Evolutionary conservation across 1,140 invertebrate species (phyloP).

Genomic region (Leguminivora glycinivorella): DNA sequence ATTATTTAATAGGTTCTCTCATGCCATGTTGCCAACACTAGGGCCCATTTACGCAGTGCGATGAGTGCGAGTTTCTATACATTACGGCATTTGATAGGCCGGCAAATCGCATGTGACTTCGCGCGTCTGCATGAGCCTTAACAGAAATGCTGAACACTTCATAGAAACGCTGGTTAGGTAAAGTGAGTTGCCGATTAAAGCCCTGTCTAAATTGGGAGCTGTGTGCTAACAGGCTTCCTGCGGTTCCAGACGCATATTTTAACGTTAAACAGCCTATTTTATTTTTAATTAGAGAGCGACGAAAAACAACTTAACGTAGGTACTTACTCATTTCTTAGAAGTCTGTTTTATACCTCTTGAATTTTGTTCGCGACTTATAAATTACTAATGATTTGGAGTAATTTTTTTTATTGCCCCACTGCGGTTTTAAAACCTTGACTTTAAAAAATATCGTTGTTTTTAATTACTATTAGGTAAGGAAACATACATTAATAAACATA

Average conservation of each 20-base stretch:
- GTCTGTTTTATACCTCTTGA: neutral
- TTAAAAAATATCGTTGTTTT: neutral
- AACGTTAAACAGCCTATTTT: constrained; percentile 3
- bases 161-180: constrained; percentile 6
- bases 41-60: too few species aligned
- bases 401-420: neutral
- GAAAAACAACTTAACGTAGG: neutral
- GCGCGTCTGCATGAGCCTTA: too few species aligned
- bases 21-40: neutral
- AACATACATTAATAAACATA: neutral
- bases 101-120: too few species aligned
- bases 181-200: constrained; percentile 20
- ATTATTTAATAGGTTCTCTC: constrained; percentile 27
- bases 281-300: constrained; percentile 3
- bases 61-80: too few species aligned
- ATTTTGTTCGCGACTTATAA: neutral
- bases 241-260: constrained; percentile 14
- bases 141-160: neutral
- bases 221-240: neutral
- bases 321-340: neutral
- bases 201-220: neutral
- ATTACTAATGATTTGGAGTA: neutral
- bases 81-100: too few species aligned
- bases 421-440: neutral
- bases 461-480: neutral